These are phyloP conservation scores for Cataglyphis albicans DNA, from an alignment of 2,888 invertebrate species.

Conservation along the genomic window DNA sequence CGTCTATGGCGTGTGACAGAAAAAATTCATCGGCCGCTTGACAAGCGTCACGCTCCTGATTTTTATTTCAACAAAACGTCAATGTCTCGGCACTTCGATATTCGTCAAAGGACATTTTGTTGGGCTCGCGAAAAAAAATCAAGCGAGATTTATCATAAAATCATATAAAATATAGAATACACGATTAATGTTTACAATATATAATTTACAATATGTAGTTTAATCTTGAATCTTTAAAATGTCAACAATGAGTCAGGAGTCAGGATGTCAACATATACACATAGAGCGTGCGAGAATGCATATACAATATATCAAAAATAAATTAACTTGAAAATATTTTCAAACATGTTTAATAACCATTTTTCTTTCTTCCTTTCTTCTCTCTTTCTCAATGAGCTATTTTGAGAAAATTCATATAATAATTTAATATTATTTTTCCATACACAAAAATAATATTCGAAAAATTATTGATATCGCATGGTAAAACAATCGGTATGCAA, in stretches of 20 bases:
- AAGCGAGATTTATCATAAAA: not conserved
- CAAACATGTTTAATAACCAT: not conserved
- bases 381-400: not conserved
- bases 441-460: not conserved
- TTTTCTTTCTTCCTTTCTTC: not conserved
- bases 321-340: not conserved
- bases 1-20: not conserved
- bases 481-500: slow-evolving; percentile 2
- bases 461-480: not conserved
- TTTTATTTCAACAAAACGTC: slow-evolving; percentile 34
- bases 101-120: slow-evolving; percentile 18
- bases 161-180: not conserved
- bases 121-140: slow-evolving; percentile 15
- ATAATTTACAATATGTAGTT: not conserved
- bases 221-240: not conserved
- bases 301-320: not conserved
- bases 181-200: not conserved
- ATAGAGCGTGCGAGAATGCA: not conserved
- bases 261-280: not conserved
- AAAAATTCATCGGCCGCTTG: slow-evolving; percentile 22
- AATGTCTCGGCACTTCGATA: slow-evolving; percentile 6
- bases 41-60: slow-evolving; percentile 34
- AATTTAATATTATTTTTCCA: not conserved
- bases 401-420: not conserved
- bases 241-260: too few species aligned